Conservation (phyloP, 2,797 vertebrate genomes). For the Meda fulgida region DNA sequence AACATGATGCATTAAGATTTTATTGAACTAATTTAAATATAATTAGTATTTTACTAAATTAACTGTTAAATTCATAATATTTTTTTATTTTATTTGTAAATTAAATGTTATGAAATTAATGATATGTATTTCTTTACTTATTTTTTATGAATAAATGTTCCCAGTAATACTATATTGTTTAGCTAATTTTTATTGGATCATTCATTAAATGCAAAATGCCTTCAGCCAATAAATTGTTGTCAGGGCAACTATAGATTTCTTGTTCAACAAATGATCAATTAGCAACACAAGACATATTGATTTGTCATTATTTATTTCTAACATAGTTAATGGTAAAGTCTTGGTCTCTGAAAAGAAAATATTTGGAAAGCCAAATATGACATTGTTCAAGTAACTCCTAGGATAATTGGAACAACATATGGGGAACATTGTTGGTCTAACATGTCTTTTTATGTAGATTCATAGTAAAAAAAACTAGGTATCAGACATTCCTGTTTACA, state of each 20-base stretch:
- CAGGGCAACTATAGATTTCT: slow-evolving; percentile 10
- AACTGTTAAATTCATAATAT: background rate
- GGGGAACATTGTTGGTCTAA: background rate
- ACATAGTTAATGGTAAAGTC: background rate
- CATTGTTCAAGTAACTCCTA: background rate
- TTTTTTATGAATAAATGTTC: background rate
- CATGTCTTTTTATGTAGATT: background rate
- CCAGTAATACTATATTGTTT: background rate
- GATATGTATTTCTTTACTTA: background rate
- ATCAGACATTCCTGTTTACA: background rate
- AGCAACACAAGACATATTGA: slow-evolving; percentile 9
- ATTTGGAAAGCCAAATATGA: no score
- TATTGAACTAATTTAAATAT: background rate
- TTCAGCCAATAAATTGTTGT: background rate
- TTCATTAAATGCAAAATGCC: slow-evolving; percentile 12
- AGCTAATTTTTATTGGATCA: background rate
- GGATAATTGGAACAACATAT: background rate
- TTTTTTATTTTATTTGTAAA: background rate
- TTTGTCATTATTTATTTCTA: background rate
- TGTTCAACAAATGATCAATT: slow-evolving; percentile 13
- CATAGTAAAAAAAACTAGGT: no score
- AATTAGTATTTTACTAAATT: background rate
- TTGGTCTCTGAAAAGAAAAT: background rate
- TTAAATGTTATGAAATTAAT: background rate
- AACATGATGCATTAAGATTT: background rate